Evolutionary conservation across 2,113 vertebrate genomes (phyloP), one percentile per base, ranked within the genome.

Genomic region (Camelus dromedarius): DNA sequence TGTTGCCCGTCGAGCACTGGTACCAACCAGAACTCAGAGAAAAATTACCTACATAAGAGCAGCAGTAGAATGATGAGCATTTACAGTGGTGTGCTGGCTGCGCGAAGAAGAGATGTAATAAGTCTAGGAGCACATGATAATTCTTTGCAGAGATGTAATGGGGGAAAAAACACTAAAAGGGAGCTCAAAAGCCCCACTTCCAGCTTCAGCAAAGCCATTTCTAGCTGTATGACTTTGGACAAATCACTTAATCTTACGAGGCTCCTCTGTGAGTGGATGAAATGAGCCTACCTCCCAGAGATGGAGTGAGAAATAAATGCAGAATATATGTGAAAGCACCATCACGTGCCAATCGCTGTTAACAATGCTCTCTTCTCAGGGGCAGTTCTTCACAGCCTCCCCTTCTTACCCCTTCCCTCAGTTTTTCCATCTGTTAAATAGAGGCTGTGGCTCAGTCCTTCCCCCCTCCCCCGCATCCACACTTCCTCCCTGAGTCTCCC

Each of bases 401-500:
- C 48, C 67, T 26, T 18, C 50, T n/a, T 30, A 8, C 0, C 14
- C 67, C 67, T 64, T 42, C 7, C 82, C 95, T 96, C 82, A 58
- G 91, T 97, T 95, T 98, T 32, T 20, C 58, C 52, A 58, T 62
- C 70, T 93, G 50, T 80, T 69, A 94, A 66, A 70, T 54, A 75
- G 76, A 94, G 52, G n/a, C 32, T 15, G 73, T 3, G 0, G 3
- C 50, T 60, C 48, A 0, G 13, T 9, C 3, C 42, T 19, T 13
- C 46, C 35, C 18, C 15, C 48, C 20, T 9, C 52, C 12, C 10
- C 77, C 9, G n/a, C 35, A 94, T 8, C 6, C 26, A 88, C 66
- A 30, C 38, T 22, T 26, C 66, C 56, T 81, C 38, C 4, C 18
- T 3, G 0, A 13, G 6, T 77, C 75, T 38, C 56, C 32, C n/a